phyloP scores from a whole-genome alignment of 2,888 invertebrate species.

The Dichetophora obliterata region DNA sequence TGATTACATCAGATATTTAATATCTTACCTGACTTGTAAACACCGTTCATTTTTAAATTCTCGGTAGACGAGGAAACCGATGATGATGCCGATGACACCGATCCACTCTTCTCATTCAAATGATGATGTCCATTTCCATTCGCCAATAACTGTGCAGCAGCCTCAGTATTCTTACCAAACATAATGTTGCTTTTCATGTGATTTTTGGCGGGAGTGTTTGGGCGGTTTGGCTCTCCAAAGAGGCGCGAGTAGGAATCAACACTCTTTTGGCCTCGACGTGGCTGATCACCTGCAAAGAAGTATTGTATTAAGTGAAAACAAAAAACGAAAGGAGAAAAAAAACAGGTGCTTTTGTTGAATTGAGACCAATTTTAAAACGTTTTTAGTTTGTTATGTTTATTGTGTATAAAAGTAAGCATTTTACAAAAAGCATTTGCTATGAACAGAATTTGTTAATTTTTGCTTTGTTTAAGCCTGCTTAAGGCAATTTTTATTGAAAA shows the following conservation, averaged over 20 bases:
- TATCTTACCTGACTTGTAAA: constrained; percentile 63
- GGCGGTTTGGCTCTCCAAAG: constrained; percentile 73
- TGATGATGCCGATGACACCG: constrained; percentile 65
- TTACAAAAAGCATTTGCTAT: too few species aligned
- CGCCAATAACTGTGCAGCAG: constrained; percentile 59
- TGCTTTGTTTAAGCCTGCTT: too few species aligned
- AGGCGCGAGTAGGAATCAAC: constrained; percentile 73
- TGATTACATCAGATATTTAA: too few species aligned
- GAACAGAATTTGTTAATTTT: too few species aligned
- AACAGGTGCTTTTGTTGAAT: not conserved
- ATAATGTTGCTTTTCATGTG: constrained; percentile 73
- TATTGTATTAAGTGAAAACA: not conserved
- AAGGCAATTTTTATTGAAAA: too few species aligned
- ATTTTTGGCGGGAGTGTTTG: constrained; percentile 72
- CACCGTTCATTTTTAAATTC: constrained; percentile 61
- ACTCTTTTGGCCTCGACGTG: constrained; percentile 67
- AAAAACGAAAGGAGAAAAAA: not conserved
- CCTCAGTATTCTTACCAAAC: constrained; percentile 69
- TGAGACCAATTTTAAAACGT: not conserved
- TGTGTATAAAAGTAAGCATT: too few species aligned
- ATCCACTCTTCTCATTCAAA: constrained; percentile 64
- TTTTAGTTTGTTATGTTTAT: not conserved
- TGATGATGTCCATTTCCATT: constrained; percentile 59
- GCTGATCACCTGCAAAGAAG: constrained; percentile 61
- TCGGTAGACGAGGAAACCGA: constrained; percentile 68